Evolutionary conservation across 2,888 invertebrate genomes (phyloP).

Genomic region (Sinotaia quadrata): DNA sequence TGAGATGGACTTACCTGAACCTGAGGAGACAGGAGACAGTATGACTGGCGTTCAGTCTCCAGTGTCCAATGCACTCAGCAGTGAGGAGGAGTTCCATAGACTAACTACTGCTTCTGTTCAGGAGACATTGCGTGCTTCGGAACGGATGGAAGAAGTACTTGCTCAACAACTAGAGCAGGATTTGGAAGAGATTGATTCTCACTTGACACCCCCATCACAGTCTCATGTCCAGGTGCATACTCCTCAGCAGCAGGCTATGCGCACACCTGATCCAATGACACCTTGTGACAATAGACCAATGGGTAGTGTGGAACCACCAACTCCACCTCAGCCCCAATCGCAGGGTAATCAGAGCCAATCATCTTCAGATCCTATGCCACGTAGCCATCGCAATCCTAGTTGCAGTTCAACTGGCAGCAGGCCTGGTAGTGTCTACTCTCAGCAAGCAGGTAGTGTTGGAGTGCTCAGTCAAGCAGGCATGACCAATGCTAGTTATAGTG

Average conservation of each 20-base stretch:
- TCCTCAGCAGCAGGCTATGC: constrained; percentile 19
- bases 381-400: constrained; percentile 42
- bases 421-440: constrained; percentile 29
- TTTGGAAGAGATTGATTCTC: constrained; percentile 49
- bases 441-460: constrained; percentile 16
- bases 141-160: constrained; percentile 51
- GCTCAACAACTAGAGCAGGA: constrained; percentile 53
- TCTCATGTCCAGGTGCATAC: constrained; percentile 30
- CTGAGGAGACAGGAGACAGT: constrained; percentile 13
- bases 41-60: constrained; percentile 25
- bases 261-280: constrained; percentile 26
- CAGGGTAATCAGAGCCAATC: constrained; percentile 43
- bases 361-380: constrained; percentile 23
- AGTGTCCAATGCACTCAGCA: constrained; percentile 38
- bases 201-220: constrained; percentile 29
- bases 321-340: constrained; percentile 35
- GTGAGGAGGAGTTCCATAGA: constrained; percentile 40
- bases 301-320: constrained; percentile 48
- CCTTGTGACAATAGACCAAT: constrained; percentile 37
- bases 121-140: constrained; percentile 46
- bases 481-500: constrained; percentile 44
- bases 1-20: constrained; percentile 22
- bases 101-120: constrained; percentile 41
- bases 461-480: constrained; percentile 8
- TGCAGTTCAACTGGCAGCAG: constrained; percentile 43